phyloP scores from a whole-genome alignment of 2,113 vertebrate species.

The Bufo bufo region DNA sequence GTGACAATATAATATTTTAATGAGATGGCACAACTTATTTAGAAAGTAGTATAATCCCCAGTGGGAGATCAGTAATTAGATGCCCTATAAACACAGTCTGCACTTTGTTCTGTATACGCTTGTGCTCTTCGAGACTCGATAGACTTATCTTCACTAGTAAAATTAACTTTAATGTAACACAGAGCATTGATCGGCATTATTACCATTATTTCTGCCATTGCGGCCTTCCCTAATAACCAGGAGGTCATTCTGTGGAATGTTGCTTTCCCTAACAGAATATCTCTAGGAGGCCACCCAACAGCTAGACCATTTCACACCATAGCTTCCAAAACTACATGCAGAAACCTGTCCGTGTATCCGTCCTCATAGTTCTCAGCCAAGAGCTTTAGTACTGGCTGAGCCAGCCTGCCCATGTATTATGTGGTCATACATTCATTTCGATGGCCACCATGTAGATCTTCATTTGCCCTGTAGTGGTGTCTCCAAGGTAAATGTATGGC shows the following conservation, averaged over 20 bases:
- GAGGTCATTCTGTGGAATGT: background rate
- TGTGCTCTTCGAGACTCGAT: background rate
- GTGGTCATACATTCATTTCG: no score
- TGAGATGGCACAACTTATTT: background rate
- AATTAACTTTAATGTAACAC: conserved; percentile 14
- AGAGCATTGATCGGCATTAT: background rate
- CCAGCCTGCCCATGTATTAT: no score
- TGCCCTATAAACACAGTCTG: background rate
- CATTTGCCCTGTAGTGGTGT: no score
- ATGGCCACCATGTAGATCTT: no score
- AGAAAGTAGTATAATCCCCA: background rate
- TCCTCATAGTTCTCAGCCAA: no score
- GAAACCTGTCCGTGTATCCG: no score
- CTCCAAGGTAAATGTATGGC: no score
- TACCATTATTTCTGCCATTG: background rate
- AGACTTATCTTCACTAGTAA: background rate
- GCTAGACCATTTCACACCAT: no score
- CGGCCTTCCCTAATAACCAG: background rate
- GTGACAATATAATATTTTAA: background rate
- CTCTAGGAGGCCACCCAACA: background rate
- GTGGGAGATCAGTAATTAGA: background rate
- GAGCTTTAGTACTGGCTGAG: no score
- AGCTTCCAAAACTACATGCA: no score
- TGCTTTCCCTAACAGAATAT: background rate
- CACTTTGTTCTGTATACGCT: background rate